phyloP scores from a whole-genome alignment of 2,888 invertebrate species.

The Sialis fuliginosa region DNA sequence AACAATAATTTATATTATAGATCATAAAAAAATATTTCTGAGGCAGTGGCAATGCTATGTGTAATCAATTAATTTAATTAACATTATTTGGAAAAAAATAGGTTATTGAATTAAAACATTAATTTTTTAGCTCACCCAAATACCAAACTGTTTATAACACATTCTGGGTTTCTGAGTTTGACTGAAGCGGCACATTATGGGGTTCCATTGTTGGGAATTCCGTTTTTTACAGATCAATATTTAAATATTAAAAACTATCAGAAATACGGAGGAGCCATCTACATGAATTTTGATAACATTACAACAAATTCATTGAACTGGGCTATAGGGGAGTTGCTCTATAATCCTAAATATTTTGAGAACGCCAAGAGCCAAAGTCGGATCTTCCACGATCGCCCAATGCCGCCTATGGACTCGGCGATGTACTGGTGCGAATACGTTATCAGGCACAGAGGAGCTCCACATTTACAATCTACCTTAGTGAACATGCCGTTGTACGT shows the following conservation, averaged over 20 bases:
- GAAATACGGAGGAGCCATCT: constrained; percentile 22
- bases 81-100: too few relatives aligned
- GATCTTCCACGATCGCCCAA: constrained; percentile 4
- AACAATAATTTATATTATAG: too few relatives aligned
- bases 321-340: constrained; percentile 22
- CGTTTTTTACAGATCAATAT: constrained; percentile 32
- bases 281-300: constrained; percentile 21
- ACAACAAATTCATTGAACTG: constrained; percentile 21
- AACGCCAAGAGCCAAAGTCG: constrained; percentile 2
- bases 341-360: constrained; percentile 17
- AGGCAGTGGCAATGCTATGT: too few relatives aligned
- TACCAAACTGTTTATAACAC: constrained; percentile 34
- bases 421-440: constrained; percentile 7
- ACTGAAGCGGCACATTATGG: constrained; percentile 32
- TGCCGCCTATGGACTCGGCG: constrained; percentile 4
- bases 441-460: constrained; percentile 5
- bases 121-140: constrained; percentile 28
- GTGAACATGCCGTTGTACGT: too few relatives aligned
- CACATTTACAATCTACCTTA: constrained; percentile 4
- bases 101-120: too few relatives aligned
- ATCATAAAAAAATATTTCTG: too few relatives aligned
- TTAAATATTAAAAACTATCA: constrained; percentile 27
- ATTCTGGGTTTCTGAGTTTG: constrained; percentile 36
- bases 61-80: too few relatives aligned
- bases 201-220: constrained; percentile 31